A percentile compares a stretch with the other conserved stretches of the same genome.
Conservation (phyloP, 1,140 invertebrate genomes). For the Drosophila burlai region DNA sequence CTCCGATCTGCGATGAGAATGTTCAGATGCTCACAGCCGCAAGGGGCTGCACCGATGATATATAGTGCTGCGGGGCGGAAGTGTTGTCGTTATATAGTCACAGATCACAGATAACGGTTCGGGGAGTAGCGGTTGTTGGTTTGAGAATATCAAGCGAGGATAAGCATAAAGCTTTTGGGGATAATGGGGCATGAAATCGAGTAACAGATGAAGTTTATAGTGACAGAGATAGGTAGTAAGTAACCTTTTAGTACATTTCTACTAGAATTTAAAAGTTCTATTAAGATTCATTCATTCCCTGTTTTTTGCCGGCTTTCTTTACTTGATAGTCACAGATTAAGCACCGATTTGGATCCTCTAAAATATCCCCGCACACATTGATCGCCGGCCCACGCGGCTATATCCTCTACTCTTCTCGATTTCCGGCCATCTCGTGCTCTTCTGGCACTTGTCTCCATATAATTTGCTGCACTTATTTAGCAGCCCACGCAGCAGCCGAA, state of each 20-base stretch:
- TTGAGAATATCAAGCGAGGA: not conserved
- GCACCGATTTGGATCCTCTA: constrained; percentile 14
- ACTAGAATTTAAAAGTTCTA: not conserved
- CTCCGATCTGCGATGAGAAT: constrained; percentile 57
- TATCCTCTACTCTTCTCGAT: constrained; percentile 52
- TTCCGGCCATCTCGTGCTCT: constrained; percentile 51
- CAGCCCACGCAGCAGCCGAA: constrained; percentile 62
- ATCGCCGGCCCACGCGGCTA: constrained; percentile 56
- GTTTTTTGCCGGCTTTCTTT: constrained; percentile 2
- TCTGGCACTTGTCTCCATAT: constrained; percentile 75
- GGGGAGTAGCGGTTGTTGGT: constrained; percentile 1
- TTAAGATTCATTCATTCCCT: not conserved
- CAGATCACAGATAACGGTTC: constrained; percentile 14
- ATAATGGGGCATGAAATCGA: too few relatives aligned
- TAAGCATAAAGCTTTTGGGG: not conserved
- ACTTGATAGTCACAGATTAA: constrained; percentile 33
- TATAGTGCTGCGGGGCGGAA: constrained; percentile 29
- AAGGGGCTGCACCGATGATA: constrained; percentile 28
- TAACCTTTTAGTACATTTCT: not conserved
- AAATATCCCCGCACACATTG: constrained; percentile 29
- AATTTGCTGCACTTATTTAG: constrained; percentile 81
- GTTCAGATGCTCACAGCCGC: constrained; percentile 14
- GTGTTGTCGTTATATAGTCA: constrained; percentile 39
- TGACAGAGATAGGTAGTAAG: too few relatives aligned
- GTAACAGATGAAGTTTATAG: too few relatives aligned